Evolutionary conservation across 2,888 invertebrate species (phyloP).

Genomic region (Drosophila parthenogenetica): DNA sequence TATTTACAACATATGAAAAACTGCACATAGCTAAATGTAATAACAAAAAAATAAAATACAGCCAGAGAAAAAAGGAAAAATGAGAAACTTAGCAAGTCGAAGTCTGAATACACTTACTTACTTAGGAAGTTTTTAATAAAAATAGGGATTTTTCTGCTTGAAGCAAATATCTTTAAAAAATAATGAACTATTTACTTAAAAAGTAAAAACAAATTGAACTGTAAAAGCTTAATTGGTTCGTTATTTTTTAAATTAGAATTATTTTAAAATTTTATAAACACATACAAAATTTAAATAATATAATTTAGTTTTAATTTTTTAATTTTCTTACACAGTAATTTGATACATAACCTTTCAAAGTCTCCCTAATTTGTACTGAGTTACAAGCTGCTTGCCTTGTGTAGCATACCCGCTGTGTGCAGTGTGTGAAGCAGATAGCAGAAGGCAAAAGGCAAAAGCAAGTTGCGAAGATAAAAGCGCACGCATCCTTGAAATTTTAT

Average conservation of each 20-base stretch:
- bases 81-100: not conserved
- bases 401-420: not conserved
- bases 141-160: too few species aligned
- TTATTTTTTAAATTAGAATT: too few species aligned
- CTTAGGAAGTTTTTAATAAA: too few species aligned
- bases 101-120: not conserved
- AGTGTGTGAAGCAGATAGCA: conserved; percentile 15
- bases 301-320: too few species aligned
- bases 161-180: too few species aligned
- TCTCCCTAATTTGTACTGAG: not conserved
- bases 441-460: conserved; percentile 55
- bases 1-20: conserved; percentile 80
- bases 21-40: conserved; percentile 60
- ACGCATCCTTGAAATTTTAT: conserved; percentile 81
- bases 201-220: too few species aligned
- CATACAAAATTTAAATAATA: too few species aligned
- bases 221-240: too few species aligned
- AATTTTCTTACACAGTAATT: too few species aligned
- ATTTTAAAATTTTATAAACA: too few species aligned
- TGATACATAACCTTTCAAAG: not conserved
- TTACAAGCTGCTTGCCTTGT: not conserved
- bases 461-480: conserved; percentile 77
- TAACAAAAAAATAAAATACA: conserved; percentile 19
- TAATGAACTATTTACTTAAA: too few species aligned
- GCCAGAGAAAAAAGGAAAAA: not conserved